Base-by-base conservation (phyloP, 1,140 invertebrate genomes). In the Pseudomyrmex cubaensis region DNA sequence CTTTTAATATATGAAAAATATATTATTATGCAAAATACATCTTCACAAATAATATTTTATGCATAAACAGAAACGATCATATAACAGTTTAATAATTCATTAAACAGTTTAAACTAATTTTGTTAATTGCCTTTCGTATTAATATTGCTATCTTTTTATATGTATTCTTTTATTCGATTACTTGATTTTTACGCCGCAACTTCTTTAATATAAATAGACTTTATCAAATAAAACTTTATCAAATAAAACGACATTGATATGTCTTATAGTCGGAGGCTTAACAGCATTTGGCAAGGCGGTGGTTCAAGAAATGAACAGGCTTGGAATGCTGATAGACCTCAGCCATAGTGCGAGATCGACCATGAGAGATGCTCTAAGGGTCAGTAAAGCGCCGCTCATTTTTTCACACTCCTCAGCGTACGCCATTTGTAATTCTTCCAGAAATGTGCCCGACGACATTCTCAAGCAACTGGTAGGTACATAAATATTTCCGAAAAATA, bases 241-340 rank as follows among this genome's bases (percentile, higher is more conserved):
- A 0, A 2, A 17, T 56, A 44, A 59, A 44, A 46, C n/a, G 17
- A 61, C 1, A 17, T 48, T 8, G 20, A 44, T 44, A 10, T 59
- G 48, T 90, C 25, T 80, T 88, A 13, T 66, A 94, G 93, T 90
- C 3, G 93, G 93, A 20, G 93, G 93, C n/a, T 82, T 94, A 59
- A 93, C 92, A 9, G 84, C 77, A 63, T 94, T 94, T 70, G 93
- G 93, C 12, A 93, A 97, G 96, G 95, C 96, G 88, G 97, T 98
- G 72, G 96, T 98, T 50, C 95, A 95, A 76, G 97, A 98, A 95
- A 97, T 98, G 97, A 98, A 98, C 94, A 95, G 97, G 46, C 95
- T 98, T 61, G 98, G 98, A 9, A 98, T 98, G 98, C 92, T 98
- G 93, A 96, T 98, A 57, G 98, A 98, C 93, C 95, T 98, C 85